Evolutionary conservation across 2,888 invertebrate species (phyloP), one percentile per base, ranked within the genome.

Genomic region (Scaptomyza reducta): DNA sequence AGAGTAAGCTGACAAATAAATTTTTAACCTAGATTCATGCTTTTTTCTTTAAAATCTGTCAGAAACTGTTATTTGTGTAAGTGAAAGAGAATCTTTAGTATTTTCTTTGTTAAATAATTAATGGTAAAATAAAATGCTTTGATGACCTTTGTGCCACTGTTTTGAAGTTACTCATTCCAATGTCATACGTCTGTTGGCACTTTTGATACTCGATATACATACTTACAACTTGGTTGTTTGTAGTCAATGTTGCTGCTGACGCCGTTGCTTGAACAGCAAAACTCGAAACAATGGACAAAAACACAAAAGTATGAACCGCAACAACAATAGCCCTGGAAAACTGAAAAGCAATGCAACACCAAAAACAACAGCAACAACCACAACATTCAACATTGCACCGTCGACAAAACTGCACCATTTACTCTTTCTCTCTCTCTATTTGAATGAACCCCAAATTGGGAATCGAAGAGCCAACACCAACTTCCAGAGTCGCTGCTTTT

Each of bases 261-360:
- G 68, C 16, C 54, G 77, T 27, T 35, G 55, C 41, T 53, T 56
- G 61, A 42, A 57, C 64, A 44, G 59, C 62, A 62, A 64, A 76
- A 70, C 68, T 71, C 47, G 63, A 57, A 87, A 87, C 83, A 84
- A 84, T 84, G 72, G 84, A 35, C 62, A 38, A 64, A 77, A 68
- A 72, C 72, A 74, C 70, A 87, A 82, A 87, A 83, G 79, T 87
- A 69, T 82, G 77, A 77, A 63, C 83, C 83, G 63, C 86, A 77
- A 70, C 86, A 77, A 70, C 85, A 85, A 81, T 42, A 10, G 50
- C 60, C 22, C 55, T 51, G 61, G 61, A 45, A 80, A 57, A 59
- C 55, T 70, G 64, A 74, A 40, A 74, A 49, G 71, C 69, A 71
- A 66, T 68, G 87, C 80, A 81, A 70, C 68, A 75, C 55, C 65